Evolutionary conservation across 2,888 invertebrate genomes (phyloP).

Genomic region (Lithophane ornitopus): DNA sequence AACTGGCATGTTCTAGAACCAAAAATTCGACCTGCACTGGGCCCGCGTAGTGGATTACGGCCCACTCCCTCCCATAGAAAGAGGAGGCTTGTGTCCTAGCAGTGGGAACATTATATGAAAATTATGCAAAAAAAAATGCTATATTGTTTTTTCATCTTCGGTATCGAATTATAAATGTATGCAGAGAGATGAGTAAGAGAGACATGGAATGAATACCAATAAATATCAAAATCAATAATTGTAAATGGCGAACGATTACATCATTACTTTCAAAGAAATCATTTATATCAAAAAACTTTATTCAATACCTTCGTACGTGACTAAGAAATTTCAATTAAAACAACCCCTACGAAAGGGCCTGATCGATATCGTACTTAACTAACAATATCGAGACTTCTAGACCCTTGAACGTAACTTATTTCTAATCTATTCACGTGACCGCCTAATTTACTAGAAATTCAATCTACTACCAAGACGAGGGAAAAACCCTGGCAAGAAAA

Average conservation of each 20-base stretch:
- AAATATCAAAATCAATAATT: neutral
- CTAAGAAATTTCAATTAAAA: slow-evolving; percentile 14
- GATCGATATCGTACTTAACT: slow-evolving; percentile 50
- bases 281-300: neutral
- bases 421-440: slow-evolving; percentile 63
- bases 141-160: neutral
- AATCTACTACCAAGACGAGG: slow-evolving; percentile 51
- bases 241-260: neutral
- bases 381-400: slow-evolving; percentile 52
- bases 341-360: neutral
- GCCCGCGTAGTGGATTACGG: too few relatives aligned
- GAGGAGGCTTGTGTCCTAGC: too few relatives aligned
- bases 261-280: slow-evolving; percentile 3
- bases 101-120: too few relatives aligned
- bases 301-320: neutral
- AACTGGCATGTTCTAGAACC: too few relatives aligned
- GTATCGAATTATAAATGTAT: neutral
- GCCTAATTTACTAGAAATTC: slow-evolving; percentile 61
- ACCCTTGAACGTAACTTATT: slow-evolving; percentile 49
- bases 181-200: neutral
- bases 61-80: too few relatives aligned
- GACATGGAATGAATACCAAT: too few relatives aligned
- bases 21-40: too few relatives aligned
- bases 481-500: slow-evolving; percentile 43
- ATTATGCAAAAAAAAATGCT: neutral